Percentiles rank a stretch among this genome's conserved stretches.
Conservation (phyloP, 2,888 invertebrate genomes). For the Perizoma affinitatum region DNA sequence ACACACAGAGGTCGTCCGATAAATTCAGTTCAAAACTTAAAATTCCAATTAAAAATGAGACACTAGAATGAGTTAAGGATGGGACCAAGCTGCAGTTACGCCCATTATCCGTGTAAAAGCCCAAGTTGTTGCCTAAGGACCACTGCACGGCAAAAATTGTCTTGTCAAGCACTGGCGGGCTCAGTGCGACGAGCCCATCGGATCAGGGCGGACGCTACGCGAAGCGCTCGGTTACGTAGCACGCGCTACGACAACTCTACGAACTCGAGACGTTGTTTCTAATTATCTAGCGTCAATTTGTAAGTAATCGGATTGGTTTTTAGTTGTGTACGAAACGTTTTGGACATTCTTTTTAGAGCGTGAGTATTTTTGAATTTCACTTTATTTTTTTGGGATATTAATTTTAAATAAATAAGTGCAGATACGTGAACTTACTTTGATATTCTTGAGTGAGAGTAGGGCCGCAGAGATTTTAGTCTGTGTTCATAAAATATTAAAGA, state of each 20-base stretch:
- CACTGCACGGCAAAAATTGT: slow-evolving; percentile 77
- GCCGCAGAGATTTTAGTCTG: not conserved
- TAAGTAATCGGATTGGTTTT: slow-evolving; percentile 29
- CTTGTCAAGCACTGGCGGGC: slow-evolving; percentile 71
- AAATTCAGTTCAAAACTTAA: slow-evolving; percentile 16
- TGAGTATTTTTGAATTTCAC: slow-evolving; percentile 52
- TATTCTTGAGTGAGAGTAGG: too few species aligned
- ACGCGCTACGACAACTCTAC: slow-evolving; percentile 53
- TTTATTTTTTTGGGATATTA: not conserved
- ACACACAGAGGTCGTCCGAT: too few species aligned
- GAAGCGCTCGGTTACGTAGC: slow-evolving; percentile 54
- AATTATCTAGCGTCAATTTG: slow-evolving; percentile 13
- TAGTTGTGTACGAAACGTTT: slow-evolving; percentile 39
- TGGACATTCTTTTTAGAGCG: slow-evolving; percentile 57
- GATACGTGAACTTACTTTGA: too few species aligned
- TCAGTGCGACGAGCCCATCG: slow-evolving; percentile 76
- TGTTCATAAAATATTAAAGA: slow-evolving; percentile 6
- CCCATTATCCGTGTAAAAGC: slow-evolving; percentile 73
- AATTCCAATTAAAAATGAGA: slow-evolving; percentile 54
- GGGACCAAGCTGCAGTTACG: slow-evolving; percentile 71
- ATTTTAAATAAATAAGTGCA: not conserved
- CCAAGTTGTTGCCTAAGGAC: slow-evolving; percentile 76
- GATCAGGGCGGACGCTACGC: slow-evolving; percentile 69
- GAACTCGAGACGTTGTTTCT: slow-evolving; percentile 42
- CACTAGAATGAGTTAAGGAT: slow-evolving; percentile 50